Percentiles rank a stretch among this genome's conserved stretches.
These are phyloP conservation scores for Brachionus sp. DNA, from an alignment of 1,140 invertebrate species.

Conservation along the genomic window DNA sequence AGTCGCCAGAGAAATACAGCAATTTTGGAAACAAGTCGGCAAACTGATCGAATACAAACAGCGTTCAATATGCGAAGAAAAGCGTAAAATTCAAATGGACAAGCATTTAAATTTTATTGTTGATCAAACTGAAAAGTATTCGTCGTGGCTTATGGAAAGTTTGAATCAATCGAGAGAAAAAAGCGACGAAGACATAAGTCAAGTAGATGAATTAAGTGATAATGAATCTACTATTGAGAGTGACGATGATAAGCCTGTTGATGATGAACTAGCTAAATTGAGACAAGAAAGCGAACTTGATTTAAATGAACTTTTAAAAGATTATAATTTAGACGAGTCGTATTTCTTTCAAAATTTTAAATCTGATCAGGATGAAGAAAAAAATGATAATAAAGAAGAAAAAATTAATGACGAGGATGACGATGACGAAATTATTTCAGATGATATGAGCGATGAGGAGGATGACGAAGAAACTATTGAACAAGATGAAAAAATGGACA, in stretches of 20 bases:
- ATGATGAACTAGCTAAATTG: slow-evolving; percentile 76
- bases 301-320: slow-evolving; percentile 70
- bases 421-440: slow-evolving; percentile 24
- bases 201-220: slow-evolving; percentile 53
- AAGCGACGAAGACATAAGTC: neutral
- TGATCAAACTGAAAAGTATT: slow-evolving; percentile 96
- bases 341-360: slow-evolving; percentile 40
- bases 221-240: slow-evolving; percentile 91
- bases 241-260: slow-evolving; percentile 64
- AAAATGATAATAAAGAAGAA: slow-evolving; percentile 52
- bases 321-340: slow-evolving; percentile 33
- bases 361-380: slow-evolving; percentile 55
- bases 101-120: slow-evolving; percentile 97
- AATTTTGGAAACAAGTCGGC: slow-evolving; percentile 93
- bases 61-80: slow-evolving; percentile 83
- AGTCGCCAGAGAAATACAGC: slow-evolving; percentile 85
- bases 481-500: slow-evolving; percentile 51
- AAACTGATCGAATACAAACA: slow-evolving; percentile 93
- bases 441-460: slow-evolving; percentile 49
- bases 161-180: slow-evolving; percentile 48
- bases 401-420: slow-evolving; percentile 49
- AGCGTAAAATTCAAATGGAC: slow-evolving; percentile 89
- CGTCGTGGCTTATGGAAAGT: slow-evolving; percentile 63
- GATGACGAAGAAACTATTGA: slow-evolving; percentile 47
- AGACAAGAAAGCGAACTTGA: slow-evolving; percentile 84